Evolutionary conservation across 2,888 invertebrate species (phyloP).

Genomic region (Troides oblongomaculatus): DNA sequence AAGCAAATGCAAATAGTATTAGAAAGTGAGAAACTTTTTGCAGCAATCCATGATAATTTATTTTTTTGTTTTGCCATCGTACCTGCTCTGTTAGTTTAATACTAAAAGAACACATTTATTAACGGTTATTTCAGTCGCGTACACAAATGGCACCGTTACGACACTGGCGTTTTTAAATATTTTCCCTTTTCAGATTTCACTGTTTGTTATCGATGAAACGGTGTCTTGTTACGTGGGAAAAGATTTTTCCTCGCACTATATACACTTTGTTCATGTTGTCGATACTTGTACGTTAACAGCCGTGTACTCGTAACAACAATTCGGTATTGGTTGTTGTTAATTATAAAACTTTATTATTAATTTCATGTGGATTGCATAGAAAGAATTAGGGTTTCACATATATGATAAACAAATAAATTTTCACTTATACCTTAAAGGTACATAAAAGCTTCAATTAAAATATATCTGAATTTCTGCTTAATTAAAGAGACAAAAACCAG

Average conservation of each 20-base stretch:
- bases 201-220: constrained; percentile 31
- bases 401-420: no score
- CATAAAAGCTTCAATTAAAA: no score
- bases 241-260: constrained; percentile 17
- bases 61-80: constrained; percentile 23
- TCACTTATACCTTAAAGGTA: no score
- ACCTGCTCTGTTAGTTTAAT: constrained; percentile 10
- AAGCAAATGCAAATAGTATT: constrained; percentile 36
- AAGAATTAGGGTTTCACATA: no score
- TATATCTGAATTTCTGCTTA: no score
- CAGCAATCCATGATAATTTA: constrained; percentile 30
- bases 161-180: constrained; percentile 26
- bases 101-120: constrained; percentile 14
- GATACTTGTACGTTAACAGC: constrained; percentile 2
- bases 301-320: constrained; percentile 2
- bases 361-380: background rate
- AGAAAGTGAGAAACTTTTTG: constrained; percentile 39
- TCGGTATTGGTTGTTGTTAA: background rate
- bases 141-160: constrained; percentile 11
- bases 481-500: no score
- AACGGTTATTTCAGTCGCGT: constrained; percentile 18
- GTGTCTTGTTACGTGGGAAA: constrained; percentile 33
- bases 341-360: background rate
- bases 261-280: constrained; percentile 14
- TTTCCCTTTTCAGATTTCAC: constrained; percentile 36